Evolutionary conservation across 2,113 vertebrate genomes (phyloP), one percentile per base, ranked within the genome.

Genomic region (Sciurus niger): DNA sequence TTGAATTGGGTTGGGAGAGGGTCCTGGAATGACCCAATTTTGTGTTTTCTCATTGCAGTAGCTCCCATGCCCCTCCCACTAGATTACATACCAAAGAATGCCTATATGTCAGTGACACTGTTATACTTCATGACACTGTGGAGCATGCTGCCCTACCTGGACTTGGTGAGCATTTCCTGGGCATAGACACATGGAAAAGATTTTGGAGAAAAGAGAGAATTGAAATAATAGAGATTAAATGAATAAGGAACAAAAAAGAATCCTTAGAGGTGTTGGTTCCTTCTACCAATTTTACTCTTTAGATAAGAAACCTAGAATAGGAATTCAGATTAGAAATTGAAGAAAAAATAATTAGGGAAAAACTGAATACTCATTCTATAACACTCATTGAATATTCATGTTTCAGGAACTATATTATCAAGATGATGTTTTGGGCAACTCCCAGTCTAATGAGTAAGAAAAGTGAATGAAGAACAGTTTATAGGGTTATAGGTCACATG

Each of bases 71-170:
- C 90, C 73, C 58, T 76, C 4, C 83, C 91, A 28, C 98, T 96
- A 78, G 25, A 90, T 63, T 46, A 84, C 43, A 65, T 74, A 53
- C 94, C 88, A 55, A 98, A 97, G 68, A 93, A 86, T 3, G 90
- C 78, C 0, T 98, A 99, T 0, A 96, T 97, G 5, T 78, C 98
- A 16, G 94, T 99, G 93, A 92, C 80, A 3, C 1, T 98, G 94
- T 97, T 99, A 80, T 98, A 99, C 18, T 98, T 99, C 84, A 92
- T 99, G 95, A 98, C 99, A 4, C 97, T 99, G 80, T 99, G 99
- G 99, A 99, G 99, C 3, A 94, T 98, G 92, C 68, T 99, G 90
- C 98, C 98, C 0, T 96, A 98, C 92, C 94, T 98, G 28, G 80
- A 98, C 13, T 96, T 98, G 98, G 99, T 99, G 98, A 96, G 78